Percentiles rank a stretch among this genome's conserved stretches.
phyloP scores from a whole-genome alignment of 2,797 vertebrate species.

The Anas bahamensis region DNA sequence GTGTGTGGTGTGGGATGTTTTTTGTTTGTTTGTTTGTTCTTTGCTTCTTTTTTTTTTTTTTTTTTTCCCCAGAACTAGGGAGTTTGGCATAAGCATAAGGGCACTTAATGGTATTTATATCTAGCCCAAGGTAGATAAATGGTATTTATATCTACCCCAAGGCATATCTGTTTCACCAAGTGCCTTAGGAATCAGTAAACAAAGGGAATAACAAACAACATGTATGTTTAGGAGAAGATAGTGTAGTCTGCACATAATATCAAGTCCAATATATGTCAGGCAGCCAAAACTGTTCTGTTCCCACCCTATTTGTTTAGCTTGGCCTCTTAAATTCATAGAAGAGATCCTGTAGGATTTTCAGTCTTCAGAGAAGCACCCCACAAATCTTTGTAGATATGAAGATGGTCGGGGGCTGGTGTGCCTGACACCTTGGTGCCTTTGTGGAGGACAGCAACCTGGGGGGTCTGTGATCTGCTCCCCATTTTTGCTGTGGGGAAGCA shows the following conservation, averaged over 20 bases:
- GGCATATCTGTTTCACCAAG: not conserved
- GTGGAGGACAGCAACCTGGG: not conserved
- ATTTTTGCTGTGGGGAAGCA: not conserved
- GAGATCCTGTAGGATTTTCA: constrained; percentile 25
- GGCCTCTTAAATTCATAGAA: not conserved
- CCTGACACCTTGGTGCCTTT: not conserved
- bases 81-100: not conserved
- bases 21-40: not conserved
- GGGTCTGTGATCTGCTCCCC: not conserved
- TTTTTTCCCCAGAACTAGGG: not conserved
- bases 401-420: rapidly evolving
- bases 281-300: not conserved
- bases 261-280: not conserved
- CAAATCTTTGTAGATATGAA: not conserved
- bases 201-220: not conserved
- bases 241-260: not conserved
- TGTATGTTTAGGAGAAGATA: not conserved
- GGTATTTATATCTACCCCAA: not conserved
- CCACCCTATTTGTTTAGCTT: constrained; percentile 10
- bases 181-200: not conserved
- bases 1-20: not conserved
- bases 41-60: not conserved
- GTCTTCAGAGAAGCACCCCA: not conserved
- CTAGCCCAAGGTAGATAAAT: not conserved
- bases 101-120: not conserved